Evolutionary conservation across 2,797 vertebrate species (phyloP), one percentile per base, ranked within the genome.

Genomic region (Trichosurus vulpecula): DNA sequence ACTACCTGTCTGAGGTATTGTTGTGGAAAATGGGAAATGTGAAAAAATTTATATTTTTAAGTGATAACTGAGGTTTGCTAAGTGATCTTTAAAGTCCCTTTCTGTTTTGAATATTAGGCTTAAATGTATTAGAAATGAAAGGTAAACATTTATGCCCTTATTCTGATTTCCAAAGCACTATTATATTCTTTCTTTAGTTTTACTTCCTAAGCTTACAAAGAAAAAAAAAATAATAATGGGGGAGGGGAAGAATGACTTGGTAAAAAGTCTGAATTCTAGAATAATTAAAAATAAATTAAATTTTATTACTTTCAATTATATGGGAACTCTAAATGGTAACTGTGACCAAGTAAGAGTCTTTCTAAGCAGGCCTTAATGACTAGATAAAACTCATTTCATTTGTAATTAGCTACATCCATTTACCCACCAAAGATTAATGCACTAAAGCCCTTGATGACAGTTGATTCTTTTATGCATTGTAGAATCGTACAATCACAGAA

Each of bases 391-490:
- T 81, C n/a, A 81, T 81, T 81, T 81, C 74, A 81, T 81, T 81
- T 81, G 74, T 81, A 81, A 81, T 81, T 81, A 81, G 74, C 74
- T 81, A 81, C 41, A 81, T 81, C 74, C 74, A 81, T 81, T 81
- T 81, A 81, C 74, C 9, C 22, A 0, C 74, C 74, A 81, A 81
- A 81, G 41, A 81, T 81, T 81, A 81, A 81, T 81, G 74, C 74
- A 81, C 74, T 81, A 81, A 81, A 81, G 19, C 74, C 74, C 41
- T 81, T 81, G n/a, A 81, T 81, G 74, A 81, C 74, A 47, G 74
- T 81, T 81, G 74, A 81, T 47, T 47, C n/a, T 81, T 47, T 81
- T 81, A 81, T 81, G 74, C 22, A 47, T 81, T 81, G 74, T 47
- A 81, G n/a, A 81, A 81, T 81, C 41, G 81, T 47, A 47, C 74